A percentile compares a stretch with the other conserved stretches of the same genome.
Conservation (phyloP, 2,888 invertebrate species). For the Andrena trimmerana region DNA sequence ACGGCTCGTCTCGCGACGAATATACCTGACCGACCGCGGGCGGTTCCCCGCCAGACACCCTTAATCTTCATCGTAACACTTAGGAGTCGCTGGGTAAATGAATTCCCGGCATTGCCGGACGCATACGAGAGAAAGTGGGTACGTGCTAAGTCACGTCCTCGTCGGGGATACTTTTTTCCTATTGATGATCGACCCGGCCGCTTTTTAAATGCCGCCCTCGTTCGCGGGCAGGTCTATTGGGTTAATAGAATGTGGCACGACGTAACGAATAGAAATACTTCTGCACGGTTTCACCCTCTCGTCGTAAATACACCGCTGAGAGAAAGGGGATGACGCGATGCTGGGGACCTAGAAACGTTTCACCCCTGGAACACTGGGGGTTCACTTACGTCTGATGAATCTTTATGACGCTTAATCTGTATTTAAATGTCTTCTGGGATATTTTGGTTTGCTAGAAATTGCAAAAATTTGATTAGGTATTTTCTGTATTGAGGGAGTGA, state of each 20-base stretch:
- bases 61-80: slow-evolving; percentile 74
- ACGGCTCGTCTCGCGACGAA: slow-evolving; percentile 60
- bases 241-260: slow-evolving; percentile 55
- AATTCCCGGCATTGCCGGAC: slow-evolving; percentile 63
- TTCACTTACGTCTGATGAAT: not conserved
- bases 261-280: slow-evolving; percentile 50
- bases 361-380: not conserved
- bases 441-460: too few species aligned
- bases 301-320: slow-evolving; percentile 15
- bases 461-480: too few species aligned
- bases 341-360: not conserved
- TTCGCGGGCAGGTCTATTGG: slow-evolving; percentile 30
- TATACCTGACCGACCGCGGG: slow-evolving; percentile 59
- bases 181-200: slow-evolving; percentile 34
- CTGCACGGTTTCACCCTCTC: not conserved
- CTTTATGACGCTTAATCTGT: too few species aligned
- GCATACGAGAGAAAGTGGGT: slow-evolving; percentile 57
- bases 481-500: too few species aligned
- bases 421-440: too few species aligned
- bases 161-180: slow-evolving; percentile 44
- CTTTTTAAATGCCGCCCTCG: slow-evolving; percentile 58
- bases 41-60: slow-evolving; percentile 64
- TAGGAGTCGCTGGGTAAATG: slow-evolving; percentile 66
- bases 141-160: slow-evolving; percentile 65
- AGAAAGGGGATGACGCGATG: not conserved